phyloP scores from a whole-genome alignment of 1,140 invertebrate species.

The Drosophila ironensis region DNA sequence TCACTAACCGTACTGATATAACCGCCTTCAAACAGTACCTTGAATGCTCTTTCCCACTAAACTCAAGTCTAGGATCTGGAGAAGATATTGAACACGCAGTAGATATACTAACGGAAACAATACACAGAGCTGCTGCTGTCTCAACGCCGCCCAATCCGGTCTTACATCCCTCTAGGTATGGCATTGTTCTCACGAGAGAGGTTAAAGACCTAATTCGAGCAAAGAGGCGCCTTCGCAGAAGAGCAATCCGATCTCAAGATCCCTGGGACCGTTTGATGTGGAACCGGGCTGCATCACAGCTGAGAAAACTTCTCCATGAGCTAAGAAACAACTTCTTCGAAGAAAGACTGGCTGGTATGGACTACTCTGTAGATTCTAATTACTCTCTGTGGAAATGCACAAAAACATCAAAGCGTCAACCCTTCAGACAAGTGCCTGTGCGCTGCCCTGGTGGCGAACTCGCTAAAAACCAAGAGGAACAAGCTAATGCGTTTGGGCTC shows the following conservation, averaged over 20 bases:
- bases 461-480: not conserved
- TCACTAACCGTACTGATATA: not conserved
- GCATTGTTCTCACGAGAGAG: not conserved
- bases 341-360: slow-evolving; percentile 8
- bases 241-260: not conserved
- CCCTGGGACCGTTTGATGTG: slow-evolving; percentile 2
- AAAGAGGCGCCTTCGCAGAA: not conserved
- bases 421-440: too few relatives aligned
- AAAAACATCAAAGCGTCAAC: too few relatives aligned
- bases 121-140: slow-evolving; percentile 11
- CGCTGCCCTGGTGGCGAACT: not conserved
- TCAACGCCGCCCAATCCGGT: not conserved
- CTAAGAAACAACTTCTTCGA: slow-evolving; percentile 6
- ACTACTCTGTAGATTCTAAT: slow-evolving; percentile 11
- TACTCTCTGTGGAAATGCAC: slow-evolving; percentile 17
- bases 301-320: not conserved
- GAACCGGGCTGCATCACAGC: not conserved
- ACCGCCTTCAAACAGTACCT: not conserved
- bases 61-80: not conserved
- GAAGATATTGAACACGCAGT: slow-evolving; percentile 6
- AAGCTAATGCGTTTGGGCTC: not conserved
- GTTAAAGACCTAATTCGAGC: not conserved
- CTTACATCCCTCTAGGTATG: not conserved
- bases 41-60: not conserved
- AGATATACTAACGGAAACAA: not conserved